Percentiles rank a stretch among this genome's conserved stretches.
Conservation (phyloP, 64 coral and sea anemone species). For the Porites lutea region DNA sequence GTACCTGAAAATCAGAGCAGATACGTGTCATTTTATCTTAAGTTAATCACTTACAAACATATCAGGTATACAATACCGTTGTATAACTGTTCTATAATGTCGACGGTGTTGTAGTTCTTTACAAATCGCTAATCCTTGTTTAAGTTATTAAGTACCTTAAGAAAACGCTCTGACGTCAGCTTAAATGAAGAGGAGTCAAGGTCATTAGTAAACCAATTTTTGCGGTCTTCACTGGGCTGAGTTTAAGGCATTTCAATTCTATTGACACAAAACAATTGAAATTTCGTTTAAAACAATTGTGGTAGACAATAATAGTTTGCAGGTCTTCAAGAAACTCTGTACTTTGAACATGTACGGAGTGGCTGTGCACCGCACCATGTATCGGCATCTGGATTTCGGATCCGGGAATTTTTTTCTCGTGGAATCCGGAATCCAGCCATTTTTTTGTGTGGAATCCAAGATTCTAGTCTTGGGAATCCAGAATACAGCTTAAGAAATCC, state of each 20-base stretch:
- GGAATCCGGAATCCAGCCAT: too few relatives aligned
- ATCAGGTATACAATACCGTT: not conserved
- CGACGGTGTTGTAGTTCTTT: not conserved
- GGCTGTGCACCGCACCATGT: too few relatives aligned
- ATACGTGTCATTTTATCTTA: not conserved
- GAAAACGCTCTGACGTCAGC: slow-evolving; percentile 4
- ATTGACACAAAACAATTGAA: slow-evolving; percentile 10
- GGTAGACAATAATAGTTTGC: too few relatives aligned
- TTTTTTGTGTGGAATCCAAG: too few relatives aligned
- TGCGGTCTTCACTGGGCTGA: not conserved
- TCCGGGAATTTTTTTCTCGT: too few relatives aligned
- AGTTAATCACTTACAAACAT: not conserved
- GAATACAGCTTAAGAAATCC: too few relatives aligned
- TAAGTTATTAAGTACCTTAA: not conserved
- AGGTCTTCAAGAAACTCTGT: too few relatives aligned
- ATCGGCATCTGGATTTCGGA: too few relatives aligned
- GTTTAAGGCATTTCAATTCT: not conserved
- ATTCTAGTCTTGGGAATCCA: too few relatives aligned
- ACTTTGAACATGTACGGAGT: too few relatives aligned
- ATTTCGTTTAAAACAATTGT: not conserved
- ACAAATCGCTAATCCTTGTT: slow-evolving; percentile 20
- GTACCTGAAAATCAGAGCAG: too few relatives aligned
- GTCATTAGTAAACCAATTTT: not conserved
- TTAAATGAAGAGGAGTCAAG: not conserved
- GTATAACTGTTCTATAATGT: not conserved